phyloP scores from a whole-genome alignment of 2,113 vertebrate species.

The Amphiprion percula region DNA sequence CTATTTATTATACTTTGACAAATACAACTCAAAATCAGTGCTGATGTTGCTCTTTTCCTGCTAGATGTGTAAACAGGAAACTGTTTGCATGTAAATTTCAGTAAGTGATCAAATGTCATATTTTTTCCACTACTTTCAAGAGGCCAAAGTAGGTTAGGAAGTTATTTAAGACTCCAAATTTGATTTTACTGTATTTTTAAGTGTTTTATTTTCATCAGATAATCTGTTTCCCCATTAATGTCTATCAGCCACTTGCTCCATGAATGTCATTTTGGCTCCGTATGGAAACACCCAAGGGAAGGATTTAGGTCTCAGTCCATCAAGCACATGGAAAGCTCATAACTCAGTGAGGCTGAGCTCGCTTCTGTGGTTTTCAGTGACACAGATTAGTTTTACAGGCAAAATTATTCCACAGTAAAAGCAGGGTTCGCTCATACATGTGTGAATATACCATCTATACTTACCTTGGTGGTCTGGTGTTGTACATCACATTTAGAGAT shows the following conservation, averaged over 20 bases:
- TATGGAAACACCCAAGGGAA: constrained; percentile 26
- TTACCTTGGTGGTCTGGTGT: constrained; percentile 65
- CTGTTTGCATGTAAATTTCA: too few species aligned
- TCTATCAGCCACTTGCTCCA: constrained; percentile 27
- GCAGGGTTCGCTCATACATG: constrained; percentile 44
- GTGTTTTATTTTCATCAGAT: constrained; percentile 24
- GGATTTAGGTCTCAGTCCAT: constrained; percentile 57
- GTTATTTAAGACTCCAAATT: background rate
- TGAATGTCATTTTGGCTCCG: constrained; percentile 29
- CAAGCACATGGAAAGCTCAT: constrained; percentile 72
- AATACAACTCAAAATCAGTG: too few species aligned
- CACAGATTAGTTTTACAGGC: constrained; percentile 77
- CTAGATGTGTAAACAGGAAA: background rate
- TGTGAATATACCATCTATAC: constrained; percentile 55
- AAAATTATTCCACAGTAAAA: constrained; percentile 57
- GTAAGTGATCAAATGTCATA: too few species aligned
- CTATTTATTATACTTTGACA: too few species aligned
- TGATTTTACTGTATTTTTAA: background rate
- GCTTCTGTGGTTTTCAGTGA: constrained; percentile 64
- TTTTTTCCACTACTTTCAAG: constrained; percentile 2
- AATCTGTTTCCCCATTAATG: constrained; percentile 12
- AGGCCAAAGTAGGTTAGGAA: background rate
- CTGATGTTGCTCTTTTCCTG: too few species aligned
- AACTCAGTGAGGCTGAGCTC: constrained; percentile 46
- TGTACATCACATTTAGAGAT: constrained; percentile 54